Conservation (phyloP, 2,888 invertebrate species). For the Sabellastarte sp. region DNA sequence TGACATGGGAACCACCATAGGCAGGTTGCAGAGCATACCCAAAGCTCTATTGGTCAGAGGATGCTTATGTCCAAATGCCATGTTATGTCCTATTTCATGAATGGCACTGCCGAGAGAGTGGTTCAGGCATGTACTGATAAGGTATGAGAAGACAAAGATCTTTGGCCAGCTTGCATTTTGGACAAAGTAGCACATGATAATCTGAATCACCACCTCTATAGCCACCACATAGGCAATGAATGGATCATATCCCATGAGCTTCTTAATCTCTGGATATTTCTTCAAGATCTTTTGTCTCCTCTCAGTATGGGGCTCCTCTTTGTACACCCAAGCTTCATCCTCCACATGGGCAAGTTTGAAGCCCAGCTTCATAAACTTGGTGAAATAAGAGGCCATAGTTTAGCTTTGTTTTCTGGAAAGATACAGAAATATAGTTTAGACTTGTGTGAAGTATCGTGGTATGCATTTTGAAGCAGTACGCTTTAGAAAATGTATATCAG, state of each 20-base stretch:
- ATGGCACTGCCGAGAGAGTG: constrained; percentile 58
- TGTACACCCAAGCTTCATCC: constrained; percentile 78
- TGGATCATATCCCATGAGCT: constrained; percentile 56
- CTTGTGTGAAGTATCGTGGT: no score
- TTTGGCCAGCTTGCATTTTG: constrained; percentile 44
- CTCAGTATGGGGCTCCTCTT: constrained; percentile 94
- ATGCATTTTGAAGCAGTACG: no score
- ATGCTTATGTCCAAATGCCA: constrained; percentile 55
- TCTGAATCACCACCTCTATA: constrained; percentile 41
- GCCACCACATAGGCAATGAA: constrained; percentile 44
- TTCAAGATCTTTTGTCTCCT: constrained; percentile 84
- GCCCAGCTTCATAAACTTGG: constrained; percentile 16
- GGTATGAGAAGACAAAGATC: constrained; percentile 44
- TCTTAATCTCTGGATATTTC: constrained; percentile 58
- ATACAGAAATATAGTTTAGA: no score
- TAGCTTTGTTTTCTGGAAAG: no score
- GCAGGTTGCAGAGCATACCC: constrained; percentile 55
- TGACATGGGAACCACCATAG: constrained; percentile 54
- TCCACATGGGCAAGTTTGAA: constrained; percentile 31
- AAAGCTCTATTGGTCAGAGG: constrained; percentile 48
- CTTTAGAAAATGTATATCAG: no score
- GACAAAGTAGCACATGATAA: constrained; percentile 40
- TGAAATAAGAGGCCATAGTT: no score
- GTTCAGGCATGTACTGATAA: constrained; percentile 47
- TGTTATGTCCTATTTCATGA: constrained; percentile 59